These are phyloP conservation scores for Slavum lentiscoides DNA, from an alignment of 2,888 invertebrate species.

Conservation along the genomic window DNA sequence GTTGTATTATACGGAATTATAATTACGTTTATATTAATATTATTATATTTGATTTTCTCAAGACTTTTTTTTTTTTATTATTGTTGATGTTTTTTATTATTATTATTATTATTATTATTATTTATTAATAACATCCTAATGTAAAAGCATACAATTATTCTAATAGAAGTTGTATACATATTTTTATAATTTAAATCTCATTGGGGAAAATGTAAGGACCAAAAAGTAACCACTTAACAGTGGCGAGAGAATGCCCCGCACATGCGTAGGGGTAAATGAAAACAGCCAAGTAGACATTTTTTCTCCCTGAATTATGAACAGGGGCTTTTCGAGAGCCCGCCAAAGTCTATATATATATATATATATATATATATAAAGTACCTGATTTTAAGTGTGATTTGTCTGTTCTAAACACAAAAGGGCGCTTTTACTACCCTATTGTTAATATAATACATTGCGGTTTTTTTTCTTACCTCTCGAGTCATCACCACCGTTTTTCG, in stretches of 20 bases:
- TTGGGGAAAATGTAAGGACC: neutral
- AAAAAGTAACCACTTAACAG: constrained; percentile 36
- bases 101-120: neutral
- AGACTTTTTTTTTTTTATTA: neutral
- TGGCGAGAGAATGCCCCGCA: constrained; percentile 13
- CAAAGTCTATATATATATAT: constrained; percentile 2
- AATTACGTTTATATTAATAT: no score
- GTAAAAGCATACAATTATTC: constrained; percentile 2
- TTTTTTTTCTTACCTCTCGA: constrained; percentile 24
- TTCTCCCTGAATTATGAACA: constrained; percentile 34
- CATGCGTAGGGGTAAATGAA: neutral
- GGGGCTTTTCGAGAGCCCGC: constrained; percentile 30
- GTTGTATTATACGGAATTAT: no score
- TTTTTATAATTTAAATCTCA: neutral
- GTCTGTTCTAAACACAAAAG: constrained; percentile 53
- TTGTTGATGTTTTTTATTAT: neutral
- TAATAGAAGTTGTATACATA: neutral
- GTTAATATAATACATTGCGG: constrained; percentile 51
- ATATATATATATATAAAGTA: constrained; percentile 2
- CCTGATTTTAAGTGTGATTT: constrained; percentile 52
- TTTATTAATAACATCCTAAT: neutral
- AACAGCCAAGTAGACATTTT: constrained; percentile 51
- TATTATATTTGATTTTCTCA: no score
- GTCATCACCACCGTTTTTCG: constrained; percentile 19
- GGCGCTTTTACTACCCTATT: constrained; percentile 41